A percentile compares a stretch with the other conserved stretches of the same genome.
These are phyloP conservation scores for Leptobrachium ailaonicum DNA, from an alignment of 2,113 vertebrate species.

Conservation along the genomic window DNA sequence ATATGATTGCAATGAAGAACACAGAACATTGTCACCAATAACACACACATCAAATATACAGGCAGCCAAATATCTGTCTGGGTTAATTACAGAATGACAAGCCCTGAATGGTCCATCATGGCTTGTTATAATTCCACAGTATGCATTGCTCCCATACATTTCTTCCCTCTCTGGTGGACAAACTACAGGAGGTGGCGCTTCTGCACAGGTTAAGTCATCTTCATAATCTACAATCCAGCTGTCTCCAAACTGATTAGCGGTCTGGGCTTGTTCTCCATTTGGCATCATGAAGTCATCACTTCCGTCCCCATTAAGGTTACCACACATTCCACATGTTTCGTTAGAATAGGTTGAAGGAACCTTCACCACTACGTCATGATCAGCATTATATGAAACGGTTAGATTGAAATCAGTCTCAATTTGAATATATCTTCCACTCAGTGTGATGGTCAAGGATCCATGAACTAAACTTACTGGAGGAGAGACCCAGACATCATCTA, in stretches of 20 bases:
- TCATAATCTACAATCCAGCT: slow-evolving; percentile 68
- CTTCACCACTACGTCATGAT: slow-evolving; percentile 69
- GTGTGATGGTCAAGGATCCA: slow-evolving; percentile 60
- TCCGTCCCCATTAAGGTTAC: slow-evolving; percentile 72
- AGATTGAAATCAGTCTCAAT: slow-evolving; percentile 70
- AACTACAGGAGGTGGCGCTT: slow-evolving; percentile 26
- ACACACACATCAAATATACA: slow-evolving; percentile 75
- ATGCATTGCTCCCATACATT: slow-evolving; percentile 61
- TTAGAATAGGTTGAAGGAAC: slow-evolving; percentile 71
- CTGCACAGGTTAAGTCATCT: slow-evolving; percentile 56
- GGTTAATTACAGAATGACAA: slow-evolving; percentile 65
- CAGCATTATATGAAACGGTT: slow-evolving; percentile 65
- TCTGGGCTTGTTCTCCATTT: slow-evolving; percentile 55
- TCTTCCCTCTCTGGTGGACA: slow-evolving; percentile 61
- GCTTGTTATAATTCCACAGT: slow-evolving; percentile 72
- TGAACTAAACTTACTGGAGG: slow-evolving; percentile 65
- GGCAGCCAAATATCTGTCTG: slow-evolving; percentile 68
- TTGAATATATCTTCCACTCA: slow-evolving; percentile 63
- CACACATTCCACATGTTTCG: slow-evolving; percentile 79
- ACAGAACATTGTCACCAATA: slow-evolving; percentile 61
- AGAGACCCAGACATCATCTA: slow-evolving; percentile 70
- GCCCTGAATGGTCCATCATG: slow-evolving; percentile 66
- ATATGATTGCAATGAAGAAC: slow-evolving; percentile 65
- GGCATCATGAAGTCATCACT: slow-evolving; percentile 69
- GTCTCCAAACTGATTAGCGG: slow-evolving; percentile 59